Base-by-base conservation (phyloP, 2,797 vertebrate genomes). In the Xerus rutilus region DNA sequence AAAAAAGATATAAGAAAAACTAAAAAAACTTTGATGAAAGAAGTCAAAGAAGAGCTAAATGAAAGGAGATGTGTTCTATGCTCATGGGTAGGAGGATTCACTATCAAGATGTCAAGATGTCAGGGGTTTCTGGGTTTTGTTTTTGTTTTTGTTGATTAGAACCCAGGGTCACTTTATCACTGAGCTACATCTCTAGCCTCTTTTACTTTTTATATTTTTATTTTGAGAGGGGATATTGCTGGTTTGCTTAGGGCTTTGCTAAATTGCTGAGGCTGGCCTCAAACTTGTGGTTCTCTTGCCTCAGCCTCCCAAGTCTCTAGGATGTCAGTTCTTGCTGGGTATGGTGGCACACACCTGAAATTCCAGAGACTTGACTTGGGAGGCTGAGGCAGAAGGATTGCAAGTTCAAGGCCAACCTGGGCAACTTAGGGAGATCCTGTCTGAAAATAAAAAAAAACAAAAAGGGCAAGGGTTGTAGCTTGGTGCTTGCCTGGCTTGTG, bases 11-110 rank as follows among this genome's bases (percentile, higher is more conserved):
- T 91, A 28, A 89, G 49, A 15, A 85, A 85, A 72, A 64, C 14
- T 45, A 74, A 87, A 86, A 93, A n/a, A 76, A 23, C 15, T 49
- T 32, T 84, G 45, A 59, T 92, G 62, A 84, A 70, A 88, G 43
- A 92, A 86, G 69, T 43, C 15, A 76, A 35, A 74, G 18, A 81
- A 90, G 45, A 65, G 65, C 57, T 96, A 77, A 67, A 64, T 84
- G 32, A 72, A 35, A 21, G 30, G 23, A 92, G 67, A 57, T 14
- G 28, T 74, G 67, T 54, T 74, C 12, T 47, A 77, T 62, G 18
- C 15, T 78, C 59, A 83, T 12, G n/a, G 45, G 64, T 43, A 87
- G 62, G 25, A 84, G 54, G 57, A 64, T 62, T 92, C n/a, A 23
- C 15, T 85, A 87, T 43, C 30, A n/a, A 43, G 81, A 83, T 82